Percentiles rank a stretch among this genome's conserved stretches.
Conservation (phyloP, 1,140 invertebrate species). For the Thalassaphorura encarpata region DNA sequence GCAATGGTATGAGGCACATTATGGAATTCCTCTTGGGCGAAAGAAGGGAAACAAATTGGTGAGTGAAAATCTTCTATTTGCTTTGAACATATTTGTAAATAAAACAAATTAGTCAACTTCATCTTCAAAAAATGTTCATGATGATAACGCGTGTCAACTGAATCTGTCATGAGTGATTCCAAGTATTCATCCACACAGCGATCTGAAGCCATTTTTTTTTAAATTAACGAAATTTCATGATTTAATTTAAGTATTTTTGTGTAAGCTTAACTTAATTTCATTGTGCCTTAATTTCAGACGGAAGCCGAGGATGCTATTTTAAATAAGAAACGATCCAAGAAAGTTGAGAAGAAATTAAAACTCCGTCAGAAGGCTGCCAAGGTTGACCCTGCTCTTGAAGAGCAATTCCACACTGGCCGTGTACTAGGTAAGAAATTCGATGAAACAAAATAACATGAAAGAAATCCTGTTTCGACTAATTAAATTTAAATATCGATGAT, state of each 20-base stretch:
- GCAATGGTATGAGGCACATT: slow-evolving; percentile 98
- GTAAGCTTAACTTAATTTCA: slow-evolving; percentile 16
- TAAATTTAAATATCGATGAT: no score
- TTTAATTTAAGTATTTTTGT: not conserved
- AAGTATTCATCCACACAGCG: not conserved
- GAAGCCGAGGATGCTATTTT: slow-evolving; percentile 88
- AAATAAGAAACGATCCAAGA: slow-evolving; percentile 89
- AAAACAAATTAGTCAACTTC: not conserved
- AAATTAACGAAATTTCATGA: not conserved
- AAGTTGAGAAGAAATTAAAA: slow-evolving; percentile 86
- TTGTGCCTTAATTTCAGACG: slow-evolving; percentile 50
- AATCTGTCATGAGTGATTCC: no score
- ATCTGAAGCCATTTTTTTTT: not conserved
- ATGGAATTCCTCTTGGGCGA: slow-evolving; percentile 82
- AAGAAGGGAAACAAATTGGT: slow-evolving; percentile 95
- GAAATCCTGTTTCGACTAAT: no score
- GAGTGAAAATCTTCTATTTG: no score
- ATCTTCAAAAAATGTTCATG: no score
- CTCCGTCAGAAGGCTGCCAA: slow-evolving; percentile 82
- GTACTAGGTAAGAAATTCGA: slow-evolving; percentile 68
- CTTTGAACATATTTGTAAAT: not conserved
- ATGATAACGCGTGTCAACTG: no score
- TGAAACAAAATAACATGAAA: no score
- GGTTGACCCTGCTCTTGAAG: slow-evolving; percentile 69
- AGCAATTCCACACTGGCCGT: slow-evolving; percentile 70